These are phyloP conservation scores for Uloborus diversus DNA, from an alignment of 1,140 invertebrate genomes.

Conservation along the genomic window DNA sequence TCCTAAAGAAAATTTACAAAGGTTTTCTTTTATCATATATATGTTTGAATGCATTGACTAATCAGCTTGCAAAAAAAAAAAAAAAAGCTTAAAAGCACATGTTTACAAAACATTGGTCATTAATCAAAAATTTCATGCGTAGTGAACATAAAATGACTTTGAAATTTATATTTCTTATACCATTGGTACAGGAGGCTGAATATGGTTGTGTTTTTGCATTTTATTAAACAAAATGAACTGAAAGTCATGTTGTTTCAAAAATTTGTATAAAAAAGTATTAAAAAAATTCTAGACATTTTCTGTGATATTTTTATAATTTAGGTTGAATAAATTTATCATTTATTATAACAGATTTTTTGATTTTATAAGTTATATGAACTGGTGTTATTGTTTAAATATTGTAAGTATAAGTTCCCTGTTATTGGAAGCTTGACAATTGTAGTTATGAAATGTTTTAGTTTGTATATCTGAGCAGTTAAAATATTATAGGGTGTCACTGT, in stretches of 20 bases:
- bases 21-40: no score
- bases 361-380: conserved; percentile 50
- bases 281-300: conserved; percentile 39
- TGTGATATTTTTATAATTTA: conserved; percentile 55
- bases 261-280: conserved; percentile 28
- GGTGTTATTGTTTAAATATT: conserved; percentile 51
- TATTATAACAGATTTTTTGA: conserved; percentile 45
- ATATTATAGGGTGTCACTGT: conserved; percentile 39
- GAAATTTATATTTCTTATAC: no score
- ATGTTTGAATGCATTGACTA: neutral
- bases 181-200: neutral
- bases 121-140: no score
- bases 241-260: conserved; percentile 6
- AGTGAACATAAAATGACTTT: no score
- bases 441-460: conserved; percentile 53
- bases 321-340: conserved; percentile 51
- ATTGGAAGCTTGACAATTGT: conserved; percentile 53
- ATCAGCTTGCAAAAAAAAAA: neutral
- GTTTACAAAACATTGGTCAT: no score
- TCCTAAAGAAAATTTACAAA: no score
- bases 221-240: neutral
- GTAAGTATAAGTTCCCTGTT: conserved; percentile 51
- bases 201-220: conserved; percentile 5
- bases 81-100: no score
- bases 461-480: conserved; percentile 43